These are phyloP conservation scores for Fundulus diaphanus DNA, from an alignment of 2,797 vertebrate genomes.

Conservation along the genomic window DNA sequence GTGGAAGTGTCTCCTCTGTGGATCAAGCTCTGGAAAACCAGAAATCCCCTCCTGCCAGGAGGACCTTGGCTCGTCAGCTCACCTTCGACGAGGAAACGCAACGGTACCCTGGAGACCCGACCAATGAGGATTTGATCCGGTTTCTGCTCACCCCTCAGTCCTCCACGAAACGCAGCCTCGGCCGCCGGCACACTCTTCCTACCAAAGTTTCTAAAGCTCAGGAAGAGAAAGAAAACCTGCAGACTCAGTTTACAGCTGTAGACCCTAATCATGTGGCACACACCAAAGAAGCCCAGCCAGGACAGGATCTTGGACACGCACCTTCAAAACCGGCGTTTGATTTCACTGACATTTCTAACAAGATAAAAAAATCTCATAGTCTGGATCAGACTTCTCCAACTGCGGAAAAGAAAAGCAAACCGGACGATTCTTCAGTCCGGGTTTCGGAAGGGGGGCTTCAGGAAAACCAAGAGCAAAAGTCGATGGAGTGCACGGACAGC, in stretches of 20 bases:
- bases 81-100: constrained; percentile 69
- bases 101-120: constrained; percentile 53
- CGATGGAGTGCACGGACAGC: constrained; percentile 17
- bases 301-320: constrained; percentile 29
- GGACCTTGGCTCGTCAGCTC: constrained; percentile 43
- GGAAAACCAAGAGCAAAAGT: constrained; percentile 29
- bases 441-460: constrained; percentile 1
- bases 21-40: constrained; percentile 64
- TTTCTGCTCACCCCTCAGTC: constrained; percentile 47
- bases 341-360: constrained; percentile 40
- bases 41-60: constrained; percentile 48
- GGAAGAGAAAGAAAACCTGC: constrained; percentile 53
- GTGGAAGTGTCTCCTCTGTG: constrained; percentile 71
- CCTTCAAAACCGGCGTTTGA: constrained; percentile 45
- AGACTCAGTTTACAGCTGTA: constrained; percentile 19
- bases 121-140: constrained; percentile 56
- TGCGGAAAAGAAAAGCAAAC: constrained; percentile 43
- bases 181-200: constrained; percentile 75
- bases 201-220: constrained; percentile 44
- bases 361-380: constrained; percentile 11
- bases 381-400: constrained; percentile 33
- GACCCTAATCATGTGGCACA: constrained; percentile 36
- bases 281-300: constrained; percentile 42
- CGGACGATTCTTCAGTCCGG: constrained; percentile 6
- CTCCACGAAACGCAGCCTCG: constrained; percentile 44